phyloP scores from a whole-genome alignment of 1,140 invertebrate species.

The Eciton burchellii region DNA sequence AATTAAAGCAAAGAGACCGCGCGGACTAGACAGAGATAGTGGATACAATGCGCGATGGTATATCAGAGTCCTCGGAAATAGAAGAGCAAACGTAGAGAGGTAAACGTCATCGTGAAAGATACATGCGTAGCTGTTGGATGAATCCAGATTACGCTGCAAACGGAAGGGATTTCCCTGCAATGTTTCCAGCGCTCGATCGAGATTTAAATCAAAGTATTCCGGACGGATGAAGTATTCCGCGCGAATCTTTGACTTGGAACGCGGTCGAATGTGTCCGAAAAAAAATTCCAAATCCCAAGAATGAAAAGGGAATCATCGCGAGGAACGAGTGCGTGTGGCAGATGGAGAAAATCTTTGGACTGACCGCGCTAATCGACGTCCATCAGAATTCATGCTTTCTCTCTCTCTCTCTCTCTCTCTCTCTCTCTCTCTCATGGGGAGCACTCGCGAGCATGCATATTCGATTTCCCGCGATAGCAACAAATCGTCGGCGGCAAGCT shows the following conservation, averaged over 20 bases:
- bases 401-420: no score
- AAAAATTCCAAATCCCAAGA: no score
- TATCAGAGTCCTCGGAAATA: constrained; percentile 21
- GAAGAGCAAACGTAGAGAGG: no score
- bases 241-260: neutral
- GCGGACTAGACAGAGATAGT: neutral
- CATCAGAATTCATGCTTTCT: neutral
- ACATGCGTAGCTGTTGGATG: constrained; percentile 4
- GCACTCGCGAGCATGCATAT: constrained; percentile 52
- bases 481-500: constrained; percentile 72
- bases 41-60: neutral
- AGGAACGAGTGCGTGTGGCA: no score
- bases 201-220: constrained; percentile 4
- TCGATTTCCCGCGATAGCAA: constrained; percentile 71
- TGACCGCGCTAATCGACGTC: neutral
- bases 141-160: neutral
- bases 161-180: neutral
- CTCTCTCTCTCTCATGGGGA: no score
- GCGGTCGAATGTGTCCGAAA: neutral
- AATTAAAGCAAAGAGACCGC: constrained; percentile 27
- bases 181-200: neutral
- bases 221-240: neutral
- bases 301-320: no score
- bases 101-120: constrained; percentile 14
- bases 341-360: no score